Percentiles rank a stretch among this genome's conserved stretches.
Conservation (phyloP, 2,888 invertebrate species). For the Plagodis pulveraria region DNA sequence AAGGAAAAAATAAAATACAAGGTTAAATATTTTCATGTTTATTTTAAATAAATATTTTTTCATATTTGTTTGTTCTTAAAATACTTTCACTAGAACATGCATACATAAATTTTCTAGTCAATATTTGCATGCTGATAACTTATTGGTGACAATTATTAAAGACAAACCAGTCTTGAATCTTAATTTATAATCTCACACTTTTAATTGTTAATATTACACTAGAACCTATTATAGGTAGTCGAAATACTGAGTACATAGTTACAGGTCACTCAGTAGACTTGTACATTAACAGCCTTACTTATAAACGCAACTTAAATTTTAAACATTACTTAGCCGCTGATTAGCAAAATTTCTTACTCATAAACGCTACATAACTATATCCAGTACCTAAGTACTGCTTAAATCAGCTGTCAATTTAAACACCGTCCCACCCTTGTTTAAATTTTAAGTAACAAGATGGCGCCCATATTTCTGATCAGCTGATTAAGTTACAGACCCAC, state of each 20-base stretch:
- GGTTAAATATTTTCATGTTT: slow-evolving; percentile 24
- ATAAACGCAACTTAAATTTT: no score
- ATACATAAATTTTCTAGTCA: neutral
- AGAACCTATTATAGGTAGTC: neutral
- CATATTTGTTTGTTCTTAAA: slow-evolving; percentile 29
- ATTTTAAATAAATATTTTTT: slow-evolving; percentile 28
- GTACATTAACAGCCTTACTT: no score
- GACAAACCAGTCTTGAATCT: slow-evolving; percentile 33
- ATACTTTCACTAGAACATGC: slow-evolving; percentile 31
- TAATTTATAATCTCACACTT: slow-evolving; percentile 32
- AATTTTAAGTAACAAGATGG: no score
- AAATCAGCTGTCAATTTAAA: no score
- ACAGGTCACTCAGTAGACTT: slow-evolving; percentile 37
- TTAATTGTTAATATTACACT: slow-evolving; percentile 6
- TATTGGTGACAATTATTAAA: slow-evolving; percentile 24
- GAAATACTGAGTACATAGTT: slow-evolving; percentile 7
- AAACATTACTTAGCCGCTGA: no score
- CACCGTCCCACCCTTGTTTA: no score
- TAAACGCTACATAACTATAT: no score
- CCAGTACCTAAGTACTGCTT: no score
- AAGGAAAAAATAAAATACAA: slow-evolving; percentile 87
- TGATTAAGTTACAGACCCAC: no score
- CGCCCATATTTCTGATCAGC: no score
- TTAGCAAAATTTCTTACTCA: no score
- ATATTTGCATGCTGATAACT: slow-evolving; percentile 19